Conservation (phyloP, 2,113 vertebrate genomes). For the Trachemys scripta region DNA sequence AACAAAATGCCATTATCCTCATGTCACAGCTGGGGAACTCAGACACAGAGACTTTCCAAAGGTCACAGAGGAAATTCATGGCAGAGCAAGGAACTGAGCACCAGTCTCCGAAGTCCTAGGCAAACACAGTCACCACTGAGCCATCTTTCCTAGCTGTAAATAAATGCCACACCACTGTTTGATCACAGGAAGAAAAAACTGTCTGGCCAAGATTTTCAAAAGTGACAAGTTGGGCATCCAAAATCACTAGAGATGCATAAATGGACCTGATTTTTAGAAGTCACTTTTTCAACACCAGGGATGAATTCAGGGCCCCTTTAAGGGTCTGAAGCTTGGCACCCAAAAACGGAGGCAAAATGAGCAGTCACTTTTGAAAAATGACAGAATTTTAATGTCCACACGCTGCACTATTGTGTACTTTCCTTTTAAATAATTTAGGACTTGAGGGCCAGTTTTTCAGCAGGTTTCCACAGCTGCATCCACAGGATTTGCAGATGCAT, state of each 20-base stretch:
- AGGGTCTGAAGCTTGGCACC: neutral
- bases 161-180: fast-evolving
- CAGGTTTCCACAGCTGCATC: neutral
- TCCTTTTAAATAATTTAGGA: too few species aligned
- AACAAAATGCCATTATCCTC: fast-evolving
- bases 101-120: neutral
- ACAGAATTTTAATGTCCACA: too few species aligned
- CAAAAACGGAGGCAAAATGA: neutral
- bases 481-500: neutral
- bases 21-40: fast-evolving
- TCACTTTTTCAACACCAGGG: neutral
- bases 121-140: neutral
- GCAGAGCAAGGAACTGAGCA: neutral
- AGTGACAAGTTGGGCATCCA: neutral
- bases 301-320: neutral
- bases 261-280: neutral
- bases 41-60: neutral
- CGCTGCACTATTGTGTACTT: too few species aligned
- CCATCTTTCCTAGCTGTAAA: neutral
- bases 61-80: neutral
- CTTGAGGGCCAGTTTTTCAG: too few species aligned
- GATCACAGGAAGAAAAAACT: neutral
- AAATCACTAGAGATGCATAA: neutral
- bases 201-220: neutral
- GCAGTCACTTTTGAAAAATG: too few species aligned